A percentile compares a stretch with the other conserved stretches of the same genome.
Evolutionary conservation across 2,888 invertebrate genomes (phyloP).

Genomic region (Cheiracanthium punctorium): DNA sequence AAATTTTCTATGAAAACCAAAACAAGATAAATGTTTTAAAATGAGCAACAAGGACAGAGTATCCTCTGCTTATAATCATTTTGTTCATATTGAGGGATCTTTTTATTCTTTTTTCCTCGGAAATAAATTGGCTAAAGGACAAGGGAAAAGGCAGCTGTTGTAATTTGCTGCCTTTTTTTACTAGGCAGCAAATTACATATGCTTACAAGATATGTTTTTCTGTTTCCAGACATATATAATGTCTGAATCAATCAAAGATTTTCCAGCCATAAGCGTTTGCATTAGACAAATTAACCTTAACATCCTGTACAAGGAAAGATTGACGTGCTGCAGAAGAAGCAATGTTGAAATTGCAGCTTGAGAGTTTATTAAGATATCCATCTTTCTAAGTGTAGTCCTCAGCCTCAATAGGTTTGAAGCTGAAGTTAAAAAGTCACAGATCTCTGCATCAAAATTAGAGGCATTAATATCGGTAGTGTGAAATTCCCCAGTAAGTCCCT

Average conservation of each 20-base stretch:
- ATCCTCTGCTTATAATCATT: no score
- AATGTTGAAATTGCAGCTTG: constrained; percentile 3
- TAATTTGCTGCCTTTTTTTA: no score
- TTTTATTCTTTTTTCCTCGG: no score
- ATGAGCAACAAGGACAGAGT: no score
- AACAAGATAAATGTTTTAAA: no score
- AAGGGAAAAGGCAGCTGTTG: no score
- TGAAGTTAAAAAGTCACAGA: neutral
- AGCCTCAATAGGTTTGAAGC: neutral
- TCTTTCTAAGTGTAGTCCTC: neutral
- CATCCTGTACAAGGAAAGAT: neutral
- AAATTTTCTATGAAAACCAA: no score
- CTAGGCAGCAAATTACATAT: no score
- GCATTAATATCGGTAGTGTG: neutral
- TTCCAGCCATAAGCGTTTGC: neutral
- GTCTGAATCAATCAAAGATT: neutral
- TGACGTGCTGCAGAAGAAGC: neutral
- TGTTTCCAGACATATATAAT: neutral
- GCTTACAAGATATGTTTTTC: neutral
- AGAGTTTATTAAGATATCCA: neutral
- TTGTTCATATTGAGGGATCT: no score
- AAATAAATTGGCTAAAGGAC: no score
- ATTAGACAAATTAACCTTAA: neutral
- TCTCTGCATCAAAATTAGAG: constrained; percentile 4
- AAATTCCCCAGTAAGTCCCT: neutral